Base-by-base conservation (phyloP, 2,797 vertebrate species). In the Limosa lapponica region DNA sequence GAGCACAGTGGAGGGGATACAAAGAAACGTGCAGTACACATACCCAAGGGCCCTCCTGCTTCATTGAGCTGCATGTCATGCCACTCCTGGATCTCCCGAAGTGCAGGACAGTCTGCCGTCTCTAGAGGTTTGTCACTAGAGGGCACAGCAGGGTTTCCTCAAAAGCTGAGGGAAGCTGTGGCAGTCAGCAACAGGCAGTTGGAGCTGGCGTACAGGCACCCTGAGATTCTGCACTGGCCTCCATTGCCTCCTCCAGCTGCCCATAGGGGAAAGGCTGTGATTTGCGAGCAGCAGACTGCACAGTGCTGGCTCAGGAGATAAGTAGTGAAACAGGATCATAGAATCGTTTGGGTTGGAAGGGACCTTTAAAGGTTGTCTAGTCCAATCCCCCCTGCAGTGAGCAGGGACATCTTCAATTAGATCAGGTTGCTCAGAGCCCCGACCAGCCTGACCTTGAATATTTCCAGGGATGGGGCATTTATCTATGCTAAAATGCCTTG, bases 31-130 rank as follows among this genome's bases (percentile, higher is more conserved):
- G 32, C 23, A 22, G 30, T 20, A 13, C 25, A 0, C 0, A 0
- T 67, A 48, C 30, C 16, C 7, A 43, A 14, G 32, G 27, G 25
- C 15, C 8, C 24, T 46, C 32, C 34, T 81, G 20, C 30, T 66
- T 73, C 25, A 0, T 3, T 46, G 30, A 12, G 12, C 16, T 71
- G 6, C 3, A 1, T 4, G 12, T 49, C 7, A 0, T 6, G 15
- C n/a, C 67, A 69, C 16, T 9, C 10, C 37, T 58, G 57, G 10
- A 25, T 49, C 16, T 72, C 49, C 49, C 30, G n/a, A 46, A 23
- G 32, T 3, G 1, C 37, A 41, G 61, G 43, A 10, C 28, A 13
- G 16, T 8, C 14, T 20, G 12, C 36, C 2, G 12, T 46, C n/a
- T 87, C 43, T 8, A 2, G 28, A 32, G 23, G 19, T 37, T 84